Evolutionary conservation across 2,888 invertebrate genomes (phyloP).

Genomic region (Eupithecia subfuscata): DNA sequence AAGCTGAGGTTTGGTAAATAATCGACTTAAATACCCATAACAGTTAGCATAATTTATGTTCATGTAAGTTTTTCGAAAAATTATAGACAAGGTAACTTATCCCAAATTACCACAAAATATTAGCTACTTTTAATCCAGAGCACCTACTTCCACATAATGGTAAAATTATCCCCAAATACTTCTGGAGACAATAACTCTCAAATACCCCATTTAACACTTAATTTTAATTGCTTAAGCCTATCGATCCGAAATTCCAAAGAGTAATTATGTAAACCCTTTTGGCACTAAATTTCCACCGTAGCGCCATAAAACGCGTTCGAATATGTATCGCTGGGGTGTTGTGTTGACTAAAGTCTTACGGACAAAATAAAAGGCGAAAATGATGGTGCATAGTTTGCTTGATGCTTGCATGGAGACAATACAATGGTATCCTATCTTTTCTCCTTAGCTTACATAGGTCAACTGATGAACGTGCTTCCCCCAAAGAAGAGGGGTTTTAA

Average conservation of each 20-base stretch:
- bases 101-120: background rate
- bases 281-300: slow-evolving; percentile 62
- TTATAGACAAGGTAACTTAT: background rate
- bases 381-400: background rate
- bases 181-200: slow-evolving; percentile 31
- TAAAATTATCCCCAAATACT: slow-evolving; percentile 33
- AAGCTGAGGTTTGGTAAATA: too few relatives aligned
- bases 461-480: too few relatives aligned
- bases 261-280: slow-evolving; percentile 66
- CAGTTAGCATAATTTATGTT: too few relatives aligned
- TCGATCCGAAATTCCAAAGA: slow-evolving; percentile 61
- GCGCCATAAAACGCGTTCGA: slow-evolving; percentile 61
- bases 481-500: too few relatives aligned
- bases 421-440: background rate
- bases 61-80: too few relatives aligned
- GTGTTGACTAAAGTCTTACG: slow-evolving; percentile 11
- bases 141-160: slow-evolving; percentile 3
- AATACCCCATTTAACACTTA: slow-evolving; percentile 52
- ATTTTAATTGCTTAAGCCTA: slow-evolving; percentile 57
- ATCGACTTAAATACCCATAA: too few relatives aligned
- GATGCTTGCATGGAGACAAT: background rate
- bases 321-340: slow-evolving; percentile 42
- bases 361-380: background rate
- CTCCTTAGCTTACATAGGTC: too few relatives aligned
- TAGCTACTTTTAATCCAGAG: background rate